Evolutionary conservation across 2,113 vertebrate genomes (phyloP), one percentile per base, ranked within the genome.

Genomic region (Brachyhypopomus gauderio): DNA sequence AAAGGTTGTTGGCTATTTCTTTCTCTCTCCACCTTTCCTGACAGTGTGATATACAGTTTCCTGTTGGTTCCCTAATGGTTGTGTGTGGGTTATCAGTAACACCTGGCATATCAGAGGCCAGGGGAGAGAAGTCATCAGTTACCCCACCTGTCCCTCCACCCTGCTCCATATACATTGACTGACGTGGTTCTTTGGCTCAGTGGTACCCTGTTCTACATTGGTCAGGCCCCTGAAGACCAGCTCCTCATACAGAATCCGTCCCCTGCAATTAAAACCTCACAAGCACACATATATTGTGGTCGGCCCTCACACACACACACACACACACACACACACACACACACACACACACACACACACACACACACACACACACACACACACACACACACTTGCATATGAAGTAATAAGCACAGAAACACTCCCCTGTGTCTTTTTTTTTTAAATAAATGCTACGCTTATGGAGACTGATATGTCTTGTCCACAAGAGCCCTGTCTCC

Each of bases 61-160:
- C 45, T 36, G 81, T 82, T 78, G 5, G 17, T 48, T 79, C 38
- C 62, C 75, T 87, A 79, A 83, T 88, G 75, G 60, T 82, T 72
- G 34, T 82, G 82, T 83, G 27, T 17, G 64, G 59, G 81, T 86
- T 85, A 83, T 88, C 83, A 83, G 75, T 80, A 74, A 75, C 56
- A 62, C 81, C 72, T 71, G 74, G 79, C 77, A 55, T 82, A 87
- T 80, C 27, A 45, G 73, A 80, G 83, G 63, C 66, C 64, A 75
- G 79, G 34, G 77, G 73, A 88, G 79, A 83, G 70, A 41, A 75
- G 79, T 69, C 72, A 82, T 82, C 82, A 78, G 72, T 80, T 79
- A 77, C 63, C 38, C 11, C 1, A 55, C 59, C n/a, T n/a, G n/a
- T 30, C 30, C 74, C 45, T 22, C 20, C 25, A 8, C 27, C 16